A percentile compares a stretch with the other conserved stretches of the same genome.
phyloP scores from a whole-genome alignment of 2,797 vertebrate genomes.

The Platalea minor region DNA sequence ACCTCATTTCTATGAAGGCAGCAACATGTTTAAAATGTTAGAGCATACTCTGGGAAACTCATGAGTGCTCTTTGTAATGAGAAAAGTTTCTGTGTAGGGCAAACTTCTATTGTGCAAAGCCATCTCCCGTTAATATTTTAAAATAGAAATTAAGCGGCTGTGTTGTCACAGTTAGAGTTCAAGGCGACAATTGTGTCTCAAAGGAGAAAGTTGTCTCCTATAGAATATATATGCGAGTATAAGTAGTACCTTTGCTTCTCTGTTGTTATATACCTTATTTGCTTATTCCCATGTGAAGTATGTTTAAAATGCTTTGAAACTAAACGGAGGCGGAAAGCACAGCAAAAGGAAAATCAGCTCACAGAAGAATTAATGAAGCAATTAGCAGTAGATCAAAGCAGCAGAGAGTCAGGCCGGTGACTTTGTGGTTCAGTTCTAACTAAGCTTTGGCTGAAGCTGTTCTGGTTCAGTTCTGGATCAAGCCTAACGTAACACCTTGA shows the following conservation, averaged over 20 bases:
- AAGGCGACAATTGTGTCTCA: background rate
- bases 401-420: background rate
- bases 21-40: background rate
- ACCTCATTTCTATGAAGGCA: background rate
- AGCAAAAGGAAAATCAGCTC: background rate
- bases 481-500: background rate
- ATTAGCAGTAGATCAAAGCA: background rate
- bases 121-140: background rate
- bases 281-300: background rate
- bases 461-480: background rate
- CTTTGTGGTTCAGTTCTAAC: background rate
- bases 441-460: background rate
- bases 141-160: background rate
- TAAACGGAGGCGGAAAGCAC: background rate
- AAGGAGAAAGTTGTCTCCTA: background rate
- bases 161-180: background rate
- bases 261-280: background rate
- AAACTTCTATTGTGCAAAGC: background rate
- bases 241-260: background rate
- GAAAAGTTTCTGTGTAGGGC: background rate
- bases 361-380: background rate
- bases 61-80: background rate
- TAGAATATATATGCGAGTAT: background rate
- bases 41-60: background rate
- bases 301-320: background rate